These are phyloP conservation scores for Carpatolechia fugitivella DNA, from an alignment of 2,888 invertebrate genomes.

Conservation along the genomic window DNA sequence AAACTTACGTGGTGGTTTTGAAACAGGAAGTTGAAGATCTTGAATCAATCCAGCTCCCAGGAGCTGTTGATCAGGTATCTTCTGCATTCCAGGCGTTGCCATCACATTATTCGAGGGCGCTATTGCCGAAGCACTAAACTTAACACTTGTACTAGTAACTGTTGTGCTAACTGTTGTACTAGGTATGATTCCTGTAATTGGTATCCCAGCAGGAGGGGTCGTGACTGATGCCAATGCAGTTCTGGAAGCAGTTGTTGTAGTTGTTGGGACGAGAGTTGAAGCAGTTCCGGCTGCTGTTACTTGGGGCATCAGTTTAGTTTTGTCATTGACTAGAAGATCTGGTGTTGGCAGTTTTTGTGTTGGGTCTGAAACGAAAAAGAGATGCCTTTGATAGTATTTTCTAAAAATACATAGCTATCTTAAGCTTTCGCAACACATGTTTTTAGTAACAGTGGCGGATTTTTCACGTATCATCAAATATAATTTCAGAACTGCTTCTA, in stretches of 20 bases:
- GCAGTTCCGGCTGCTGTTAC: background rate
- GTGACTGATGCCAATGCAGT: background rate
- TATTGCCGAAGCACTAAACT: background rate
- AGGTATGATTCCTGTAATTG: constrained; percentile 4
- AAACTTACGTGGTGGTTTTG: background rate
- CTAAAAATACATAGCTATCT: no score
- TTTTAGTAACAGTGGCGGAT: no score
- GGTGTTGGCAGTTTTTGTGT: constrained; percentile 55
- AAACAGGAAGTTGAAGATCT: background rate
- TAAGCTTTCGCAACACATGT: no score
- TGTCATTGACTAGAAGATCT: constrained; percentile 62
- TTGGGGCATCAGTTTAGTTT: constrained; percentile 15
- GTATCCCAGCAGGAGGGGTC: background rate
- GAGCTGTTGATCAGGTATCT: background rate
- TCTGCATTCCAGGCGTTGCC: background rate
- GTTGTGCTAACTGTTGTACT: background rate
- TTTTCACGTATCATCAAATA: no score
- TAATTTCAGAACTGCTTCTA: no score
- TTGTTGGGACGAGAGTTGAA: background rate
- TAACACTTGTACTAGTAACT: background rate
- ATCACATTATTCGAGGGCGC: background rate
- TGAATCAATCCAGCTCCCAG: background rate
- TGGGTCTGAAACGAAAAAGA: constrained; percentile 31
- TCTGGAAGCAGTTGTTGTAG: background rate
- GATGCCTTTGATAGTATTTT: no score